A percentile compares a stretch with the other conserved stretches of the same genome.
Conservation (phyloP, 2,113 vertebrate genomes). For the Polypterus bichir region DNA sequence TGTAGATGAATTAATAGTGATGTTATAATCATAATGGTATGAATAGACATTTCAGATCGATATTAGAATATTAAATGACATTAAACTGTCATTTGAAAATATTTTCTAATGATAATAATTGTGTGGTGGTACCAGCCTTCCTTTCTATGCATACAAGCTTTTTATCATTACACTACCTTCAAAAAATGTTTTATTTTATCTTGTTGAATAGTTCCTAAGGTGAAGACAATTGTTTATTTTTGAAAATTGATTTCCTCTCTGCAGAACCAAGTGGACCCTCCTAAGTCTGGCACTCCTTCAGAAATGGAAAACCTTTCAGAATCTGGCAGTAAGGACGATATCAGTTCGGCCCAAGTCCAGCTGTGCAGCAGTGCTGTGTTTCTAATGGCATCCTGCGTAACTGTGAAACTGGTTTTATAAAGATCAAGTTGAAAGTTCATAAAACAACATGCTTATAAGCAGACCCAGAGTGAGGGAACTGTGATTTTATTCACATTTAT, state of each 20-base stretch:
- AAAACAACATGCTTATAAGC: neutral
- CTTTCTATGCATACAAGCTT: too few species aligned
- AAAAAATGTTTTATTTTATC: too few species aligned
- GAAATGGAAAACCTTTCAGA: neutral
- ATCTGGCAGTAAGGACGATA: neutral
- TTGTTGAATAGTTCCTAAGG: too few species aligned
- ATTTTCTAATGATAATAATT: too few species aligned
- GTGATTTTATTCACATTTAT: conserved; percentile 14
- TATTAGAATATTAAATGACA: too few species aligned
- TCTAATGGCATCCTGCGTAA: conserved; percentile 4
- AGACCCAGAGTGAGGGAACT: conserved; percentile 3
- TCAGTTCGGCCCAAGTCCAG: conserved; percentile 1
- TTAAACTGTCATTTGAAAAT: too few species aligned
- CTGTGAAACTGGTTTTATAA: conserved; percentile 12
- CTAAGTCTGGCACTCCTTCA: conserved; percentile 2
- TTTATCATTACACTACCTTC: too few species aligned
- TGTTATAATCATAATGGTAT: too few species aligned
- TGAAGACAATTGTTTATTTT: too few species aligned
- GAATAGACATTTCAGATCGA: too few species aligned
- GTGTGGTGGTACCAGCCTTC: too few species aligned
- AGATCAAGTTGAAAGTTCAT: neutral
- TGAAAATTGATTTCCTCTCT: neutral
- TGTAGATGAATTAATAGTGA: too few species aligned
- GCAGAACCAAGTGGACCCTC: conserved; percentile 7
- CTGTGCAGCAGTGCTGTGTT: neutral